Conservation (phyloP, 2,113 vertebrate species). For the Dolichotis patagonum region DNA sequence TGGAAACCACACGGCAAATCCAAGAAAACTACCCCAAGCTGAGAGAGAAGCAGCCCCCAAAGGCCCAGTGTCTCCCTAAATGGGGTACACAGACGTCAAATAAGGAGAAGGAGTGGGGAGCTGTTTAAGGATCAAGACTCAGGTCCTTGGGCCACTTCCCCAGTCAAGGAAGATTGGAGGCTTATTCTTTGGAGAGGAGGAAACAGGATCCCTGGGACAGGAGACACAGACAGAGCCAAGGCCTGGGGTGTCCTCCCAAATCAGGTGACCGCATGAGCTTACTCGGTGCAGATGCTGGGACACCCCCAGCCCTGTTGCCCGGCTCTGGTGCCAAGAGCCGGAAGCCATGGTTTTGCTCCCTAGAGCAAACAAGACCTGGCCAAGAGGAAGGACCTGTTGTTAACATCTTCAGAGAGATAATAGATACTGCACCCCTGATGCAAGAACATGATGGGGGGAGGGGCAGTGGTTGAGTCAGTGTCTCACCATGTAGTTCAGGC, state of each 20-base stretch:
- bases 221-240: not conserved
- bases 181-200: not conserved
- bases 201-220: not conserved
- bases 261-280: not conserved
- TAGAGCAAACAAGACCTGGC: not conserved
- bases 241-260: not conserved
- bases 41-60: not conserved
- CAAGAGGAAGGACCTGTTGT: not conserved
- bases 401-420: constrained; percentile 1
- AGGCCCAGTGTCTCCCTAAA: not conserved
- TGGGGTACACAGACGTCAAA: not conserved
- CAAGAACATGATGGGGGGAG: not conserved
- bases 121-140: not conserved
- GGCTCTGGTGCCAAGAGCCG: not conserved
- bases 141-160: not conserved
- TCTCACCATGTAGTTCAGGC: not conserved
- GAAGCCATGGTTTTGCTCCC: not conserved
- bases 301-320: not conserved
- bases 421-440: not conserved
- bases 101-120: not conserved
- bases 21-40: not conserved
- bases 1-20: not conserved
- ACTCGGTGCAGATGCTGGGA: not conserved
- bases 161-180: not conserved
- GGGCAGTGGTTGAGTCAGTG: not conserved